Base-by-base conservation (phyloP, 2,797 vertebrate species). In the Centroberyx gerrardi region DNA sequence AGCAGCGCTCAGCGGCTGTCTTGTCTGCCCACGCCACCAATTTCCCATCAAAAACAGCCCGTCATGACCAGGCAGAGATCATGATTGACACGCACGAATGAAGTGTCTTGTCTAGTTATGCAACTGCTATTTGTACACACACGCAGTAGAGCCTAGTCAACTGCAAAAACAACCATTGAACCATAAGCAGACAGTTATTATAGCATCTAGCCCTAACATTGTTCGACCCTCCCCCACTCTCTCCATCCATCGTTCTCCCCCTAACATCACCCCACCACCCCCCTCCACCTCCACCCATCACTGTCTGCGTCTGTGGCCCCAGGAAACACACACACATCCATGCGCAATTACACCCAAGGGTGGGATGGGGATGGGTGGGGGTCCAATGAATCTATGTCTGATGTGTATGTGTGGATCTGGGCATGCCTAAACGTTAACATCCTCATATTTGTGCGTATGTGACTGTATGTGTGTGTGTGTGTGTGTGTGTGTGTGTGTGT, bases 111-210 rank as follows among this genome's bases (percentile, higher is more conserved):
- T 80, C 53, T 59, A 1, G 86, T 90, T 91, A 91, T 76, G 77
- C 80, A 90, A 90, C 80, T 52, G 9, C 12, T 75, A 29, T 10
- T 65, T 73, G 58, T 68, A 69, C 69, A 61, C 38, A 67, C 70
- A 64, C 53, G 71, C 78, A 83, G 64, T 40, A 61, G 78, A 71
- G 76, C 79, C 75, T 78, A 88, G 82, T 85, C 80, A 63, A 86
- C 90, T 78, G 65, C 78, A 82, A 79, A 84, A 84, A 74, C 78
- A 82, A 54, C 77, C 82, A 62, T 0, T 87, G 83, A 76, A 83
- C 78, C 85, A 74, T 83, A 78, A 90, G 81, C 69, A 85, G 69
- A 78, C 69, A 76, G 86, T 90, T 93, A 91, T 91, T 87, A 82
- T 48, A 92, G 66, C 86, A 82, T 85, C 86, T 75, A 85, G 81